These are phyloP conservation scores for Tetramorium alpestre DNA, from an alignment of 1,140 invertebrate species.

Conservation along the genomic window DNA sequence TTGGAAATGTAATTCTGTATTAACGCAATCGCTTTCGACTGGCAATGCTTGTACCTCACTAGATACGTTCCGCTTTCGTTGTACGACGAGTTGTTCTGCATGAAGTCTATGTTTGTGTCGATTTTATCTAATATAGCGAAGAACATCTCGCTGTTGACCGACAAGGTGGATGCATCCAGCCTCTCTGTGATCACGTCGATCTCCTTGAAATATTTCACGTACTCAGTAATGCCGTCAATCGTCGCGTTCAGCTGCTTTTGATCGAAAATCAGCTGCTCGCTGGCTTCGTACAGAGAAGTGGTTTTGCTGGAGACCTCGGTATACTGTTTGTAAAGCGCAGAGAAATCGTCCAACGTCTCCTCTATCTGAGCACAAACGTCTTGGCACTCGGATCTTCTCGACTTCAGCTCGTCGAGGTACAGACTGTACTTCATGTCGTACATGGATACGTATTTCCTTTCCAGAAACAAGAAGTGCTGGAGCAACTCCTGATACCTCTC, in stretches of 20 bases:
- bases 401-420: constrained; percentile 90
- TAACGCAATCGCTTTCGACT: constrained; percentile 92
- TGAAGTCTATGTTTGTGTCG: constrained; percentile 95
- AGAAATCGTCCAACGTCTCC: constrained; percentile 90
- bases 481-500: constrained; percentile 87
- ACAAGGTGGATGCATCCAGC: constrained; percentile 91
- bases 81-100: constrained; percentile 93
- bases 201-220: constrained; percentile 94
- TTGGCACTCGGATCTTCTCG: constrained; percentile 90
- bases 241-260: constrained; percentile 93
- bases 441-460: constrained; percentile 88
- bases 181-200: constrained; percentile 93
- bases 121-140: constrained; percentile 93
- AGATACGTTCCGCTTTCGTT: constrained; percentile 91
- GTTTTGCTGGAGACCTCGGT: constrained; percentile 95
- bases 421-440: constrained; percentile 89
- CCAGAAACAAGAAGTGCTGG: constrained; percentile 89
- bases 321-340: constrained; percentile 91
- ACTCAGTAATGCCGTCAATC: constrained; percentile 92
- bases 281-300: constrained; percentile 94
- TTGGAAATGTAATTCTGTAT: constrained; percentile 92
- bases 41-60: constrained; percentile 92
- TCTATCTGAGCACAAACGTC: constrained; percentile 89
- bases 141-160: constrained; percentile 93
- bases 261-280: constrained; percentile 95